These are phyloP conservation scores for Cartodere bifasciata DNA, from an alignment of 2,888 invertebrate genomes.

Conservation along the genomic window DNA sequence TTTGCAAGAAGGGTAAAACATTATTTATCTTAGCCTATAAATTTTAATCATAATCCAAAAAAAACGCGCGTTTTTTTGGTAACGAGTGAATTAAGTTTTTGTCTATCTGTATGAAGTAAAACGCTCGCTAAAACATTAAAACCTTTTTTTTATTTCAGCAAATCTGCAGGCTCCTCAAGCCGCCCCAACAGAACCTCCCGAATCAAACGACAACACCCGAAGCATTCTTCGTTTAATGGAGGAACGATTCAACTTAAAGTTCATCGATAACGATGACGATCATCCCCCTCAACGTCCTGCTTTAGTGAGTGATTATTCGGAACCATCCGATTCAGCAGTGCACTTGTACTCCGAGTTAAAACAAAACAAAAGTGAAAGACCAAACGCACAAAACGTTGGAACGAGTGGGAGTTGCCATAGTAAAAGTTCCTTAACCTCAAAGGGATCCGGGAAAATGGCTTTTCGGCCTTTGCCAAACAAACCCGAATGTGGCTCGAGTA, in stretches of 20 bases:
- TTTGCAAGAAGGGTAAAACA: no score
- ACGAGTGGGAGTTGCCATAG: constrained; percentile 15
- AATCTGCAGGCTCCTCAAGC: constrained; percentile 27
- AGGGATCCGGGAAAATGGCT: constrained; percentile 44
- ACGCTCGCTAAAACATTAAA: constrained; percentile 9
- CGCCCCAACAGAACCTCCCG: constrained; percentile 26
- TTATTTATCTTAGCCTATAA: no score
- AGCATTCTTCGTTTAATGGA: constrained; percentile 49
- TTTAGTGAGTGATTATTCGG: constrained; percentile 41
- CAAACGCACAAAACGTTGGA: constrained; percentile 16
- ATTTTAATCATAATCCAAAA: no score
- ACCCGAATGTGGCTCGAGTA: no score
- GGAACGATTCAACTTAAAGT: constrained; percentile 37
- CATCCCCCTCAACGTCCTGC: constrained; percentile 26
- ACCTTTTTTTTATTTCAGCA: no score
- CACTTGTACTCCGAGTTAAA: constrained; percentile 45
- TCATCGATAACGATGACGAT: constrained; percentile 19
- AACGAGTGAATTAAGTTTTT: no score
- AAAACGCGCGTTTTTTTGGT: no score
- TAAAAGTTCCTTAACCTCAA: constrained; percentile 22
- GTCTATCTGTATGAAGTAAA: no score
- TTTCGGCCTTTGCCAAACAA: constrained; percentile 58
- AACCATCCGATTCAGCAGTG: constrained; percentile 40
- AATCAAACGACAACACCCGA: constrained; percentile 36
- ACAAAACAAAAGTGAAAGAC: constrained; percentile 23